phyloP scores from a whole-genome alignment of 2,797 vertebrate genomes.

The Phalloptychus januarius region DNA sequence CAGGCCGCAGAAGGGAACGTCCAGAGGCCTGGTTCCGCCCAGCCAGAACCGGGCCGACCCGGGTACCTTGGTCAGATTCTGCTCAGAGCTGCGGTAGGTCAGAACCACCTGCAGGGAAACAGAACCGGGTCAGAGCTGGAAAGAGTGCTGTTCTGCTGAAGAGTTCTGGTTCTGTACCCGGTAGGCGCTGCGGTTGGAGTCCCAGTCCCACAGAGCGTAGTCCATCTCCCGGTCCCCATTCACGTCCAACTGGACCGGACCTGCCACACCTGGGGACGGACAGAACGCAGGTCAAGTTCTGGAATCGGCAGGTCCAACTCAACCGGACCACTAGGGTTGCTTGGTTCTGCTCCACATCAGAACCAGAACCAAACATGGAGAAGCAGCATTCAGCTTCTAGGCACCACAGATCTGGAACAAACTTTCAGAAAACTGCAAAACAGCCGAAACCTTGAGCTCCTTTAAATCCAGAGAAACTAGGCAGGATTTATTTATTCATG shows the following conservation, averaged over 20 bases:
- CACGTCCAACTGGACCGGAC: slow-evolving; percentile 88
- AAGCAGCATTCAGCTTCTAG: too few species aligned
- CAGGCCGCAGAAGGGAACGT: slow-evolving; percentile 89
- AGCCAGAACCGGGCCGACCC: slow-evolving; percentile 83
- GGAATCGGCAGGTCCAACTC: background rate
- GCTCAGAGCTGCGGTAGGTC: slow-evolving; percentile 86
- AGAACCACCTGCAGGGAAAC: slow-evolving; percentile 79
- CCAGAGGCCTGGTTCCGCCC: slow-evolving; percentile 79
- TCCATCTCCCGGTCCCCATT: slow-evolving; percentile 91
- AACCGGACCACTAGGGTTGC: background rate
- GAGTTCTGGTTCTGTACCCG: slow-evolving; percentile 59
- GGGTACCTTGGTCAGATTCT: slow-evolving; percentile 77
- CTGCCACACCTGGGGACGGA: slow-evolving; percentile 85
- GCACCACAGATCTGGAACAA: too few species aligned
- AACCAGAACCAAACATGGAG: too few species aligned
- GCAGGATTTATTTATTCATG: background rate
- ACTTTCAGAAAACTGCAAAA: too few species aligned
- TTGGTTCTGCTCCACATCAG: background rate
- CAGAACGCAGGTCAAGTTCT: background rate
- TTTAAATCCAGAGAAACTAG: too few species aligned
- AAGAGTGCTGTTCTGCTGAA: background rate
- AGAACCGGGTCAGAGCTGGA: background rate
- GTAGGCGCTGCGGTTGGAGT: slow-evolving; percentile 80
- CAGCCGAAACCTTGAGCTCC: too few species aligned
- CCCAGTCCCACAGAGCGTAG: slow-evolving; percentile 92